Evolutionary conservation across 2,113 vertebrate species (phyloP).

Genomic region (Pristiophorus japonicus): DNA sequence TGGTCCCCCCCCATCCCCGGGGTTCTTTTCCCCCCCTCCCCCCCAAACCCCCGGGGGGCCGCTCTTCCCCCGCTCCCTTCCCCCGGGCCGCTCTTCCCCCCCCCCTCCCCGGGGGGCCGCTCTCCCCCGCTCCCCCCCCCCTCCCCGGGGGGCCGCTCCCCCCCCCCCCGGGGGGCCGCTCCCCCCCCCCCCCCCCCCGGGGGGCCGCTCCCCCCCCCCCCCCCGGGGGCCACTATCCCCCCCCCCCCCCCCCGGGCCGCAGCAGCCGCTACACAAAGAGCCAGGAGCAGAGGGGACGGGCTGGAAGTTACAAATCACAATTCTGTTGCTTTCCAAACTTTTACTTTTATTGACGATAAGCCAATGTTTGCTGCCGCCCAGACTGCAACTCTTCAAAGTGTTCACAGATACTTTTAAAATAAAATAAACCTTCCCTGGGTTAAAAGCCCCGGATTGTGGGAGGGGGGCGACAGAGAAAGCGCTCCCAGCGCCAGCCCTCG

Average conservation of each 20-base stretch:
- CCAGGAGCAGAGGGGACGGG: too few species aligned
- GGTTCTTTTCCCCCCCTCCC: fast-evolving
- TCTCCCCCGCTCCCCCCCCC: fast-evolving
- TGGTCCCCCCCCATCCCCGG: too few species aligned
- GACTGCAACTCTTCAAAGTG: too few species aligned
- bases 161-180: too few species aligned
- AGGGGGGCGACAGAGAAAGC: too few species aligned
- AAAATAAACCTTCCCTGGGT: background rate
- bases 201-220: too few species aligned
- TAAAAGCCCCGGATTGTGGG: background rate
- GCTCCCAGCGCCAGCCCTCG: background rate
- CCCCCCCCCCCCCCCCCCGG: too few species aligned
- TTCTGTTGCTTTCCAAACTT: background rate
- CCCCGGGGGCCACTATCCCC: fast-evolving
- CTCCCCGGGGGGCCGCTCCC: background rate
- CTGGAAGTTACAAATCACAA: too few species aligned
- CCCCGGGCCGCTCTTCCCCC: too few species aligned
- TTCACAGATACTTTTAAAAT: background rate
- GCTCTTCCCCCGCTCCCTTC: too few species aligned
- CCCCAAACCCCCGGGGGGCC: background rate
- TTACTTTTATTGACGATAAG: too few species aligned
- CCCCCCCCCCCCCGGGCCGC: background rate
- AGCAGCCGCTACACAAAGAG: background rate
- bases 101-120: too few species aligned
- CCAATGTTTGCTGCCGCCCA: background rate